Conservation (phyloP, 2,888 invertebrate species). For the Dolichomitus sp. region DNA sequence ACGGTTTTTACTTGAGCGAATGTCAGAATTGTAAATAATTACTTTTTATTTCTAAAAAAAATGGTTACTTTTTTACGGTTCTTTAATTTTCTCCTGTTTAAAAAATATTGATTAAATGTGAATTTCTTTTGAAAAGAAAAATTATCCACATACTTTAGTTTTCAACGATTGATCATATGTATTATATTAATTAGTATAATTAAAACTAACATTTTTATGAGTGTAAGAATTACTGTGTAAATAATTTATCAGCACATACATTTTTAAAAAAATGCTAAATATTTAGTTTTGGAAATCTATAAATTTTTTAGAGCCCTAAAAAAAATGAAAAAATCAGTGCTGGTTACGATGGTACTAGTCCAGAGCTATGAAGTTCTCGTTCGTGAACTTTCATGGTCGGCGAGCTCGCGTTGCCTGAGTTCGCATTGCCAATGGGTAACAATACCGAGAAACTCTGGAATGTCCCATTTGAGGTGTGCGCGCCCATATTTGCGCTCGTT, state of each 20-base stretch:
- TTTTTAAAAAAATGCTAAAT: too few species aligned
- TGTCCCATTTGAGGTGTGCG: slow-evolving; percentile 84
- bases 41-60: background rate
- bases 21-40: background rate
- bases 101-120: too few species aligned
- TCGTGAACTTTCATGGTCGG: slow-evolving; percentile 25
- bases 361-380: slow-evolving; percentile 15
- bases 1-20: background rate
- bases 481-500: slow-evolving; percentile 81
- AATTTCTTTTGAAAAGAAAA: too few species aligned
- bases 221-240: too few species aligned
- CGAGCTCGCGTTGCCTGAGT: slow-evolving; percentile 22
- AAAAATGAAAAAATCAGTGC: background rate
- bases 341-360: background rate
- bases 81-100: too few species aligned
- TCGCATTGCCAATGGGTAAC: slow-evolving; percentile 60
- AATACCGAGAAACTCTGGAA: slow-evolving; percentile 84
- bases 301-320: too few species aligned
- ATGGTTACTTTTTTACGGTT: background rate
- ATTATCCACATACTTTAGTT: too few species aligned
- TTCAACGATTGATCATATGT: too few species aligned
- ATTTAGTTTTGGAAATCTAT: too few species aligned
- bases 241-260: too few species aligned
- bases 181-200: too few species aligned
- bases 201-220: too few species aligned